These are phyloP conservation scores for Parambassis ranga DNA, from an alignment of 2,797 vertebrate genomes.

Conservation along the genomic window DNA sequence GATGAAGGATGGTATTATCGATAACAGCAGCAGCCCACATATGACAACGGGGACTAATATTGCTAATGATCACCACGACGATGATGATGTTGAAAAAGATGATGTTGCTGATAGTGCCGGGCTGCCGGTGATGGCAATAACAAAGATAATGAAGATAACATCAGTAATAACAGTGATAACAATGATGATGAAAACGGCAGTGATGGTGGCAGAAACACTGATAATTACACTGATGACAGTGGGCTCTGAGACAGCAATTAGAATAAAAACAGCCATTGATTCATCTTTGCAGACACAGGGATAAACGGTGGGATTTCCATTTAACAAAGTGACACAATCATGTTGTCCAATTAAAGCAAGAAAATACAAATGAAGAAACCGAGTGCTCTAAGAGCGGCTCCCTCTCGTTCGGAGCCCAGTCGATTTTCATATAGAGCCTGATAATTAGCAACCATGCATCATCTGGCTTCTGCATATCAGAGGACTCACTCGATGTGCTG, in stretches of 20 bases:
- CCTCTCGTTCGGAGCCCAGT: slow-evolving; percentile 38
- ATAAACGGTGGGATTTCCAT: slow-evolving; percentile 59
- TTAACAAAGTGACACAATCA: slow-evolving; percentile 74
- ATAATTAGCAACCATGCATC: slow-evolving; percentile 71
- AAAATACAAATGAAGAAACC: slow-evolving; percentile 63
- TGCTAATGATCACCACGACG: slow-evolving; percentile 49
- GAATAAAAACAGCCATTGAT: slow-evolving; percentile 70
- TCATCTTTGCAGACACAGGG: slow-evolving; percentile 58
- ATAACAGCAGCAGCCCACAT: slow-evolving; percentile 39
- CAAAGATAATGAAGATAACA: slow-evolving; percentile 51
- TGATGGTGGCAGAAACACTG: slow-evolving; percentile 46
- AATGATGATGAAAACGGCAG: slow-evolving; percentile 56
- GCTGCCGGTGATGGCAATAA: slow-evolving; percentile 29
- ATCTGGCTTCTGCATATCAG: slow-evolving; percentile 40
- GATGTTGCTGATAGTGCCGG: slow-evolving; percentile 23
- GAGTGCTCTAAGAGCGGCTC: slow-evolving; percentile 43
- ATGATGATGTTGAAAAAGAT: slow-evolving; percentile 44
- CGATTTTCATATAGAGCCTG: slow-evolving; percentile 60
- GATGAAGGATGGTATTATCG: slow-evolving; percentile 51
- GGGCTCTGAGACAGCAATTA: slow-evolving; percentile 60
- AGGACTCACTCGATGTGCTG: slow-evolving; percentile 3
- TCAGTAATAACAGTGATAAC: slow-evolving; percentile 52
- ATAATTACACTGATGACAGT: slow-evolving; percentile 68
- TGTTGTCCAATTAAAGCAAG: slow-evolving; percentile 66
- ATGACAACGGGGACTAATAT: slow-evolving; percentile 56